Percentiles rank a stretch among this genome's conserved stretches.
These are phyloP conservation scores for Ellobius talpinus DNA, from an alignment of 2,113 vertebrate genomes.

Conservation along the genomic window DNA sequence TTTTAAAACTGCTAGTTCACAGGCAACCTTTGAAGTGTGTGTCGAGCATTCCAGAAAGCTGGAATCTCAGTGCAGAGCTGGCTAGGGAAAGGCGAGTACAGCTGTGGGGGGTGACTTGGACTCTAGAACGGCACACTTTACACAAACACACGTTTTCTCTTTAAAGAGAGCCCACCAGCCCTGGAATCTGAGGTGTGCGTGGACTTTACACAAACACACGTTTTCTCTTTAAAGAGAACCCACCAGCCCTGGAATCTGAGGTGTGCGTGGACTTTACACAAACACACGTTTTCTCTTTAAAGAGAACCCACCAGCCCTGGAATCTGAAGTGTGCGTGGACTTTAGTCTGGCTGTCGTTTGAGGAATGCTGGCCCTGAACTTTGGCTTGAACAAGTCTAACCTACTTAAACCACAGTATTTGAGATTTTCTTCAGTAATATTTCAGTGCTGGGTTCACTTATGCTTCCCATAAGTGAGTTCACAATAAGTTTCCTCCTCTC, in stretches of 20 bases:
- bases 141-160: not conserved
- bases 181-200: not conserved
- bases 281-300: not conserved
- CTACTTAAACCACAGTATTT: not conserved
- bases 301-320: not conserved
- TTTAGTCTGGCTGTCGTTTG: no score
- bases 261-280: not conserved
- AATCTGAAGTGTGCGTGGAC: not conserved
- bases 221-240: not conserved
- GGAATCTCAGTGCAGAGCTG: not conserved
- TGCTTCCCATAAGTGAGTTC: not conserved
- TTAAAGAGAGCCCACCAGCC: not conserved
- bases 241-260: not conserved
- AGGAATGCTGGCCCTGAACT: not conserved
- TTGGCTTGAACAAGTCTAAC: no score
- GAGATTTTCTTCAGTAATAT: not conserved
- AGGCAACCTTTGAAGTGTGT: not conserved
- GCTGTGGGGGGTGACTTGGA: not conserved
- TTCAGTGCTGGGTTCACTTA: not conserved
- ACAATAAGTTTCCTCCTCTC: no score
- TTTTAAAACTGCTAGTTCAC: constrained; percentile 29
- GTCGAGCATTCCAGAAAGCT: not conserved
- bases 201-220: not conserved
- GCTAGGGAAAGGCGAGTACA: not conserved
- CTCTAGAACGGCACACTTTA: not conserved